These are phyloP conservation scores for Leucoma salicis DNA, from an alignment of 2,888 invertebrate genomes.

Conservation along the genomic window DNA sequence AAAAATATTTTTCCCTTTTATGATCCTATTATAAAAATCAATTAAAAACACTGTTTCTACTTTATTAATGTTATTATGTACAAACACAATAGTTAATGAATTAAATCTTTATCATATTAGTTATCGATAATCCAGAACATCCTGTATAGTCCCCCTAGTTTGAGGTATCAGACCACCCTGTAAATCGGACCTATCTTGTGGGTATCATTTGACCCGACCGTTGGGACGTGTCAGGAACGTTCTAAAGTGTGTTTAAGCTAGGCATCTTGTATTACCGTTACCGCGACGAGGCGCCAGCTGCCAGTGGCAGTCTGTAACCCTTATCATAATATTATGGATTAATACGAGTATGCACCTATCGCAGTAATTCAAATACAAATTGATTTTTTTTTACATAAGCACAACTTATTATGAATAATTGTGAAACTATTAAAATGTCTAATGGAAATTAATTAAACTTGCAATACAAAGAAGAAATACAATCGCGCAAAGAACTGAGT, in stretches of 20 bases:
- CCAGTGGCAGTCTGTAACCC: conserved; percentile 33
- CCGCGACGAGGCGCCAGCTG: conserved; percentile 64
- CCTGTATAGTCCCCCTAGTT: conserved; percentile 9
- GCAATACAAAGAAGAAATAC: conserved; percentile 4
- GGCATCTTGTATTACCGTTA: conserved; percentile 79
- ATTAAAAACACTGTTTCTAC: too few species aligned
- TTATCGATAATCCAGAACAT: too few species aligned
- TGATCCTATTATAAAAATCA: too few species aligned
- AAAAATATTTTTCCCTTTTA: too few species aligned
- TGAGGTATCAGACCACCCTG: conserved; percentile 26
- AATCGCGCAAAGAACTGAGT: conserved; percentile 3
- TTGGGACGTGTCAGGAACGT: conserved; percentile 45
- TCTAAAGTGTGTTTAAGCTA: conserved; percentile 58
- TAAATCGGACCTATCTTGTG: neutral
- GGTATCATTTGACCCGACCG: neutral
- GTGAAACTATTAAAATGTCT: neutral
- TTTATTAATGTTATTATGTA: too few species aligned
- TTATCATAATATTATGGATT: conserved; percentile 40
- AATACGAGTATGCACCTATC: neutral
- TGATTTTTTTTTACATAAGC: too few species aligned
- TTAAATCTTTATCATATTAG: too few species aligned
- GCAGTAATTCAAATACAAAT: neutral
- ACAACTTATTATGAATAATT: neutral
- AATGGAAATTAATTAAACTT: neutral
- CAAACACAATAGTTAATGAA: too few species aligned